Evolutionary conservation across 2,888 invertebrate genomes (phyloP).

Genomic region (Bombyx huttoni): DNA sequence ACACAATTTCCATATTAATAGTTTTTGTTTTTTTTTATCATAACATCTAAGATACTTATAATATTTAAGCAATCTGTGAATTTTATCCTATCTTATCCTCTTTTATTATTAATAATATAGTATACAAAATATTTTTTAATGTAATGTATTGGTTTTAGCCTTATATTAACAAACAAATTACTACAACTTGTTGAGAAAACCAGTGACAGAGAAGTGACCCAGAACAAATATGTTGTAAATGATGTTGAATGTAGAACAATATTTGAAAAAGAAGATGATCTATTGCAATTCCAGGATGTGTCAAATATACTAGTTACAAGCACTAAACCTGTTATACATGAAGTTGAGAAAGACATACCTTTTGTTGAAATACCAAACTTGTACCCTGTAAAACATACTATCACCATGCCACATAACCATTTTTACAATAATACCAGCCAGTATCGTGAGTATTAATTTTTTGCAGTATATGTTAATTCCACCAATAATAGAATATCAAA

Average conservation of each 20-base stretch:
- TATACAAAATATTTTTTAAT: not conserved
- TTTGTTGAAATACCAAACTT: conserved; percentile 77
- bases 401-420: conserved; percentile 76
- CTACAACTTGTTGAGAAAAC: conserved; percentile 78
- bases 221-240: conserved; percentile 71
- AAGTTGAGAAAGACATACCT: conserved; percentile 57
- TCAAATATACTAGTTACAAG: conserved; percentile 79
- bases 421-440: conserved; percentile 75
- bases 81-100: not conserved
- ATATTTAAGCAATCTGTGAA: not conserved
- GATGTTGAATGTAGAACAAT: conserved; percentile 71
- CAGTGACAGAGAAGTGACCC: conserved; percentile 65
- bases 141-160: conserved; percentile 58
- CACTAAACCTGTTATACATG: conserved; percentile 72
- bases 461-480: not conserved
- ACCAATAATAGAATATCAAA: not conserved
- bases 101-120: not conserved
- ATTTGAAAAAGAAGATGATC: conserved; percentile 73
- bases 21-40: no score
- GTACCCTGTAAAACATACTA: conserved; percentile 80
- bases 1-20: no score
- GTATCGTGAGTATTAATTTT: conserved; percentile 77
- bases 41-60: no score
- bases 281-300: conserved; percentile 75
- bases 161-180: conserved; percentile 76